Percentiles rank a stretch among this genome's conserved stretches.
These are phyloP conservation scores for Alsophila aescularia DNA, from an alignment of 2,888 invertebrate genomes.

Conservation along the genomic window DNA sequence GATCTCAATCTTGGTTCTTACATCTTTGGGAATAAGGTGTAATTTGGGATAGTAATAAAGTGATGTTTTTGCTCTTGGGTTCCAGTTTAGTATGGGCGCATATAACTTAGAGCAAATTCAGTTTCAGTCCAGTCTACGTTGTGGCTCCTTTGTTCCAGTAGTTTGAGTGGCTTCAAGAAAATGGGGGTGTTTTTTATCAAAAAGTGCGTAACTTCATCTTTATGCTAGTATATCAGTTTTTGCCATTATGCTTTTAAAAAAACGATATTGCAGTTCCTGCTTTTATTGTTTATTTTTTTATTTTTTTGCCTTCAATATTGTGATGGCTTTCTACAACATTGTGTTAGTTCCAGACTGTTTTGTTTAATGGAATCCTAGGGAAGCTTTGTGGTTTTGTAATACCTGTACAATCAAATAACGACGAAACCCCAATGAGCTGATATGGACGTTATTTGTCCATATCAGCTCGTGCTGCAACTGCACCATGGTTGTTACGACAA, in stretches of 20 bases:
- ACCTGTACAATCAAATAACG: no score
- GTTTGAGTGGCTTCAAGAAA: slow-evolving; percentile 37
- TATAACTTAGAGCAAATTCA: slow-evolving; percentile 63
- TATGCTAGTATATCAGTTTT: not conserved
- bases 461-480: no score
- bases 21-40: slow-evolving; percentile 48
- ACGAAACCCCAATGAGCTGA: no score
- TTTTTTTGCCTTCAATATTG: no score
- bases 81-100: slow-evolving; percentile 59
- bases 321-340: no score
- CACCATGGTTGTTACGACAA: no score
- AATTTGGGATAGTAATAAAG: slow-evolving; percentile 42
- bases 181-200: slow-evolving; percentile 69
- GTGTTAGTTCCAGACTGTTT: no score
- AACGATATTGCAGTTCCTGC: not conserved
- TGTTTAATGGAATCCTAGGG: no score
- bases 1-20: slow-evolving; percentile 44
- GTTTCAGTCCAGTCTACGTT: slow-evolving; percentile 60
- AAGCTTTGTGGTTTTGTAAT: no score
- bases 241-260: not conserved
- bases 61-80: slow-evolving; percentile 49
- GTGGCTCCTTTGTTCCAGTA: slow-evolving; percentile 45
- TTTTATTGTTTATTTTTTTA: no score
- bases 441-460: no score
- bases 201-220: slow-evolving; percentile 56